A percentile compares a stretch with the other conserved stretches of the same genome.
Conservation (phyloP, 2,797 vertebrate genomes). For the Ambastaia sidthimunki region DNA sequence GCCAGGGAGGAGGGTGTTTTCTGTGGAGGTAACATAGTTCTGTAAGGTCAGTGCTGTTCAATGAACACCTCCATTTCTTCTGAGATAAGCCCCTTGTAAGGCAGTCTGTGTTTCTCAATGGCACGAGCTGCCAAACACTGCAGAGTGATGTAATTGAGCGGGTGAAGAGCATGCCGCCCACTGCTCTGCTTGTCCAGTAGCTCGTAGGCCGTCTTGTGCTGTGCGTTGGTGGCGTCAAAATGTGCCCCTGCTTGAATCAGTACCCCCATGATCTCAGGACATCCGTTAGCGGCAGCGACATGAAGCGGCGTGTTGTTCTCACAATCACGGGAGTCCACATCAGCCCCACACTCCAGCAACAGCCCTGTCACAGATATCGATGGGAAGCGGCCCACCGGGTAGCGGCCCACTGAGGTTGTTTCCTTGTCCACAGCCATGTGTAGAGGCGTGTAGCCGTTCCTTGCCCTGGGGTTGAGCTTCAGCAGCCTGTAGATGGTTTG, state of each 20-base stretch:
- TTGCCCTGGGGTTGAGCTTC: conserved; percentile 89
- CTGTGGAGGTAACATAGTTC: conserved; percentile 29
- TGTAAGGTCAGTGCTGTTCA: conserved; percentile 86
- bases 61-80: conserved; percentile 97
- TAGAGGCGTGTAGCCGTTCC: conserved; percentile 87
- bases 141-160: conserved; percentile 90
- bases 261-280: conserved; percentile 87
- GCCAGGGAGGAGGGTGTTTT: conserved; percentile 35
- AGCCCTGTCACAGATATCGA: conserved; percentile 85
- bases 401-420: conserved; percentile 91
- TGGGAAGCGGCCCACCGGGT: conserved; percentile 92
- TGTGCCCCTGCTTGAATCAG: conserved; percentile 90
- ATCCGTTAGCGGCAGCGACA: conserved; percentile 87
- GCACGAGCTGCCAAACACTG: conserved; percentile 96
- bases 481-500: conserved; percentile 91
- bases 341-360: conserved; percentile 91
- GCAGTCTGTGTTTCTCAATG: conserved; percentile 90
- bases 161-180: conserved; percentile 85
- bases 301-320: conserved; percentile 97
- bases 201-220: conserved; percentile 89
- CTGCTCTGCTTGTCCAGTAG: conserved; percentile 90
- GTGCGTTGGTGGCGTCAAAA: conserved; percentile 91
- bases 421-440: conserved; percentile 96
- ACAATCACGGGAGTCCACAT: conserved; percentile 89
- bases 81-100: conserved; percentile 93